phyloP scores from a whole-genome alignment of 2,888 invertebrate species.

The Piscicola geometra region DNA sequence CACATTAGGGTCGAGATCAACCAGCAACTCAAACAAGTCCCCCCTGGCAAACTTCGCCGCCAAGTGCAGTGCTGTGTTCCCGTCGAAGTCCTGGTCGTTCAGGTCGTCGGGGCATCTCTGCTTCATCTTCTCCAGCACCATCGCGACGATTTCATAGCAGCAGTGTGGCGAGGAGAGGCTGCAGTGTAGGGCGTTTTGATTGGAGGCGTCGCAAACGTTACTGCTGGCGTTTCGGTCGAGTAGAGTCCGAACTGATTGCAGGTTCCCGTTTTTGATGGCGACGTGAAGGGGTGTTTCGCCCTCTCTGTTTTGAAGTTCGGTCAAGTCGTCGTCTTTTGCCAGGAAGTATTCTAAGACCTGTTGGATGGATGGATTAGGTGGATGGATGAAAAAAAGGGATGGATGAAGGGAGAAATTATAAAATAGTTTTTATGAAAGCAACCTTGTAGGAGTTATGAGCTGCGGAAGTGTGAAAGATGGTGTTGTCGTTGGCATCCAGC shows the following conservation, averaged over 20 bases:
- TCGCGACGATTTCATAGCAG: slow-evolving; percentile 5
- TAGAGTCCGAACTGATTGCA: slow-evolving; percentile 29
- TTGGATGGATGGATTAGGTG: not conserved
- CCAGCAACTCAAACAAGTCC: slow-evolving; percentile 21
- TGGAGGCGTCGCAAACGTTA: slow-evolving; percentile 25
- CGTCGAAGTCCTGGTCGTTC: slow-evolving; percentile 32
- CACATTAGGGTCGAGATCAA: slow-evolving; percentile 33
- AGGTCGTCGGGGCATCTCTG: slow-evolving; percentile 4
- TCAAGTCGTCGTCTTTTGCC: slow-evolving; percentile 35
- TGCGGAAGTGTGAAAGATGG: slow-evolving; percentile 36
- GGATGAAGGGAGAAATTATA: too few species aligned
- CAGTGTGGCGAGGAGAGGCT: slow-evolving; percentile 24
- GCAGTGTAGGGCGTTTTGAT: slow-evolving; percentile 34
- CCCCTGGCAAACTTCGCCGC: slow-evolving; percentile 24
- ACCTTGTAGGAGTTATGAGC: slow-evolving; percentile 16
- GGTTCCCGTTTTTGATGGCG: slow-evolving; percentile 32
- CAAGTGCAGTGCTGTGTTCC: slow-evolving; percentile 36
- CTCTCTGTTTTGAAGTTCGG: slow-evolving; percentile 32
- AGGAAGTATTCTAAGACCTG: slow-evolving; percentile 33
- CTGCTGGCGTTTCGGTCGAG: slow-evolving; percentile 27
- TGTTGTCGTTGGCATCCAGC: slow-evolving; percentile 31
- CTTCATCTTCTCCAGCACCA: slow-evolving; percentile 23
- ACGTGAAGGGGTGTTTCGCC: slow-evolving; percentile 37
- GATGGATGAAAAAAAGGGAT: too few species aligned
- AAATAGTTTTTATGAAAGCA: not conserved